A percentile compares a stretch with the other conserved stretches of the same genome.
Evolutionary conservation across 2,888 invertebrate species (phyloP).

Genomic region (Marasmarcha lunaedactyla): DNA sequence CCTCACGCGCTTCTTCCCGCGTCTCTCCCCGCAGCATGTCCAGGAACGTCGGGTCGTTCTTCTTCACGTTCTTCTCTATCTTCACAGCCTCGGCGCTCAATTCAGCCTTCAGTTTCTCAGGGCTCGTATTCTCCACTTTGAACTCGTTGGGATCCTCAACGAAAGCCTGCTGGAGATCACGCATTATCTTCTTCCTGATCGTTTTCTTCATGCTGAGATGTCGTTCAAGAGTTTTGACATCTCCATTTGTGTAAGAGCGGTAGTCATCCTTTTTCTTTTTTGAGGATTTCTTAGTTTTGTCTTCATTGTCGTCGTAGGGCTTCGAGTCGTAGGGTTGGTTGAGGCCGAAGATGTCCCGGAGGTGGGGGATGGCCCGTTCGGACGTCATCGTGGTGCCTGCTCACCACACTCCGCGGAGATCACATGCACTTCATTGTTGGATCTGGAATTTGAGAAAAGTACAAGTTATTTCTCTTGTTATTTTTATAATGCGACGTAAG

Average conservation of each 20-base stretch:
- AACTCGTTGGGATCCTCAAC: conserved; percentile 80
- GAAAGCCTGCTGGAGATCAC: conserved; percentile 82
- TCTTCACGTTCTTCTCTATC: conserved; percentile 67
- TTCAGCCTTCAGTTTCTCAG: conserved; percentile 76
- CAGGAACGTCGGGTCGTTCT: conserved; percentile 73
- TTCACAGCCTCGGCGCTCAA: conserved; percentile 76
- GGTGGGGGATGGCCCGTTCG: conserved; percentile 81
- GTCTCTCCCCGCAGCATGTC: conserved; percentile 76
- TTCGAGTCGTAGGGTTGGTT: conserved; percentile 66
- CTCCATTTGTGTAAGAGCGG: conserved; percentile 74
- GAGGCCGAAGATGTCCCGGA: conserved; percentile 79
- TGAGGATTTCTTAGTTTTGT: conserved; percentile 64
- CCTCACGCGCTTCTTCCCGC: conserved; percentile 54
- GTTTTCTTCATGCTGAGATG: conserved; percentile 91
- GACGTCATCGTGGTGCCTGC: conserved; percentile 69
- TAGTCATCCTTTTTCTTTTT: conserved; percentile 78
- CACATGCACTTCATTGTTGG: conserved; percentile 53
- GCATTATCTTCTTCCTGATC: conserved; percentile 86
- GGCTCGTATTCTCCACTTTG: conserved; percentile 76
- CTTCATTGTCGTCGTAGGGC: conserved; percentile 49
- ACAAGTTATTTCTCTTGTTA: no score
- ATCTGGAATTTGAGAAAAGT: conserved; percentile 44
- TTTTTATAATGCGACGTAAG: no score
- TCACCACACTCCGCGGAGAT: conserved; percentile 28
- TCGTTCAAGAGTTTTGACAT: conserved; percentile 81